Evolutionary conservation across 30 jellyfish, hydroid and myxozoan genomes (phyloP).

Genomic region (Sanderia malayensis): DNA sequence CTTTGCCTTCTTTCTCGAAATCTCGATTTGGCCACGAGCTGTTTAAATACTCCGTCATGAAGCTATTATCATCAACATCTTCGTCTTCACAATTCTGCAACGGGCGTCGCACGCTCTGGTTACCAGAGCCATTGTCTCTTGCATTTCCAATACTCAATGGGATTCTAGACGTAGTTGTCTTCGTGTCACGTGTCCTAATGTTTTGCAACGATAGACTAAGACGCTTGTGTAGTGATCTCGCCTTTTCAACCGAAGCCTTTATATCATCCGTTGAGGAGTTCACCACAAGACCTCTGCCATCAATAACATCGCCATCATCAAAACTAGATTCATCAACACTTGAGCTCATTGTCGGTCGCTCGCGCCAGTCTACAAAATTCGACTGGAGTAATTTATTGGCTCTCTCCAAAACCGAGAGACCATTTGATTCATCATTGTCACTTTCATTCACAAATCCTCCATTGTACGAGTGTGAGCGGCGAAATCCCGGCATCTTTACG

Average conservation of each 20-base stretch:
- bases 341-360: background rate
- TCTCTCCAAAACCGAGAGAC: slow-evolving; percentile 12
- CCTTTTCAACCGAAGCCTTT: slow-evolving; percentile 1
- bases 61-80: slow-evolving; percentile 13
- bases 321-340: background rate
- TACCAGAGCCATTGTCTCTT: background rate
- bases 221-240: background rate
- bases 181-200: background rate
- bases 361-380: slow-evolving; percentile 32
- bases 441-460: slow-evolving; percentile 23
- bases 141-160: background rate
- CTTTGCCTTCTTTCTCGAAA: background rate
- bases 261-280: background rate
- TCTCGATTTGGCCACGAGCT: slow-evolving; percentile 23
- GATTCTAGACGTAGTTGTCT: background rate
- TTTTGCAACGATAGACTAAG: slow-evolving; percentile 1
- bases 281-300: too few relatives aligned
- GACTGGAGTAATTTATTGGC: slow-evolving; percentile 21
- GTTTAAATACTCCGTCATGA: slow-evolving; percentile 14
- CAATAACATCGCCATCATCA: too few relatives aligned
- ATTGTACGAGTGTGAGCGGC: slow-evolving; percentile 31
- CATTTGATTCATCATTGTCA: background rate
- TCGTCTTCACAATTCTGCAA: background rate
- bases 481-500: slow-evolving; percentile 3
- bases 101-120: background rate